Evolutionary conservation across 1,140 invertebrate genomes (phyloP).

Genomic region (Semibalanus balanoides): DNA sequence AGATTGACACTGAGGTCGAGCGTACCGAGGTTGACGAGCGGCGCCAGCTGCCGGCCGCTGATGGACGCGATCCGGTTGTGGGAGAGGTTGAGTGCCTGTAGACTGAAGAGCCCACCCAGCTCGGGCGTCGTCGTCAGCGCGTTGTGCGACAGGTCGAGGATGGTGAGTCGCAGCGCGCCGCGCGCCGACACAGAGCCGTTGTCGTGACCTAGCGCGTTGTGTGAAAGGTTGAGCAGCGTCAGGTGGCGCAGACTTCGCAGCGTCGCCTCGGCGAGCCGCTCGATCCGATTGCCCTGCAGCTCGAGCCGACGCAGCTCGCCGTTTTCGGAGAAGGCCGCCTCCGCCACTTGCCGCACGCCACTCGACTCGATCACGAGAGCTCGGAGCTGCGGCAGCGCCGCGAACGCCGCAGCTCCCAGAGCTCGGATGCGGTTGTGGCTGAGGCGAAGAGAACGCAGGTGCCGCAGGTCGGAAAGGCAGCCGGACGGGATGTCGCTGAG

Average conservation of each 20-base stretch:
- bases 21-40: slow-evolving; percentile 71
- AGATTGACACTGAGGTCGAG: slow-evolving; percentile 73
- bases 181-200: not conserved
- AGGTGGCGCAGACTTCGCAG: slow-evolving; percentile 53
- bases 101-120: slow-evolving; percentile 62
- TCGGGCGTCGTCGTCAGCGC: slow-evolving; percentile 65
- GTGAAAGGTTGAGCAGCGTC: slow-evolving; percentile 66
- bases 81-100: slow-evolving; percentile 70
- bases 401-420: not conserved
- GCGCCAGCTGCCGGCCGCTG: slow-evolving; percentile 68
- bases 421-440: not conserved
- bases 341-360: not conserved
- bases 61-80: slow-evolving; percentile 66
- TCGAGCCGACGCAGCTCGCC: not conserved
- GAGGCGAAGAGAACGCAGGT: not conserved
- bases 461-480: not conserved
- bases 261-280: not conserved
- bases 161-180: slow-evolving; percentile 60
- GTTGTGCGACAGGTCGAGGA: slow-evolving; percentile 76
- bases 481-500: not conserved
- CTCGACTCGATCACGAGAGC: not conserved
- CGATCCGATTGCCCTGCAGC: not conserved
- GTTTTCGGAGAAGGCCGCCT: not conserved
- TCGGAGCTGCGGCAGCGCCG: not conserved
- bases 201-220: slow-evolving; percentile 51